A percentile compares a stretch with the other conserved stretches of the same genome.
Evolutionary conservation across 2,888 invertebrate species (phyloP).

Genomic region (Dolichopus griseipennis): DNA sequence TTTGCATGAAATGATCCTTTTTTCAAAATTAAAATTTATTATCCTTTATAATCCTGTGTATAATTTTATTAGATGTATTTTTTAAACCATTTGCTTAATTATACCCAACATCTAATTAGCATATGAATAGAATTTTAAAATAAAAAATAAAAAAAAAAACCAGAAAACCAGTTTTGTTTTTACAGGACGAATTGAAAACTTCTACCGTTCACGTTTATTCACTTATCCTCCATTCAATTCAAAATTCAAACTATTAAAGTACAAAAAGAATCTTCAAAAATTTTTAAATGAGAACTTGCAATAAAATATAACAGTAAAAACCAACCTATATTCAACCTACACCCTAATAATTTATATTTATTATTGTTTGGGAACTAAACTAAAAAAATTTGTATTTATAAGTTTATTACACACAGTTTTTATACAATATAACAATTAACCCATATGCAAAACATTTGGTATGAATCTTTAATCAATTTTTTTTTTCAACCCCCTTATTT

Average conservation of each 20-base stretch:
- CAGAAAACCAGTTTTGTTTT: too few relatives aligned
- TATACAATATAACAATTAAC: not conserved
- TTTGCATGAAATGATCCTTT: too few relatives aligned
- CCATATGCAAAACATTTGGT: conserved; percentile 1
- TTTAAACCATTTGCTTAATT: not conserved
- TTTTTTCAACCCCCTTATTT: not conserved
- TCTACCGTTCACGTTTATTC: too few relatives aligned
- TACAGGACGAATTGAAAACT: too few relatives aligned
- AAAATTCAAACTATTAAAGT: too few relatives aligned
- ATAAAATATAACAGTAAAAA: not conserved
- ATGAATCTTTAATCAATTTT: not conserved
- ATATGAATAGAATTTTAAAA: conserved; percentile 1
- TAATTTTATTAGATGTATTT: too few relatives aligned
- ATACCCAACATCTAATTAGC: not conserved
- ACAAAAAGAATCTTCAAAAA: not conserved
- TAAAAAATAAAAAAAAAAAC: too few relatives aligned
- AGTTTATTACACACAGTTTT: not conserved
- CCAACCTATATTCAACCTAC: not conserved
- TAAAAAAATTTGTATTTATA: too few relatives aligned
- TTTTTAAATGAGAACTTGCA: not conserved
- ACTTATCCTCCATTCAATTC: too few relatives aligned
- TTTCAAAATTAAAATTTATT: too few relatives aligned
- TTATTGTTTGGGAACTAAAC: not conserved
- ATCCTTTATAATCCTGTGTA: too few relatives aligned
- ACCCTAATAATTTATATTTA: not conserved